Evolutionary conservation across 2,113 vertebrate species (phyloP), one percentile per base, ranked within the genome.

Genomic region (Isichthys henryi): DNA sequence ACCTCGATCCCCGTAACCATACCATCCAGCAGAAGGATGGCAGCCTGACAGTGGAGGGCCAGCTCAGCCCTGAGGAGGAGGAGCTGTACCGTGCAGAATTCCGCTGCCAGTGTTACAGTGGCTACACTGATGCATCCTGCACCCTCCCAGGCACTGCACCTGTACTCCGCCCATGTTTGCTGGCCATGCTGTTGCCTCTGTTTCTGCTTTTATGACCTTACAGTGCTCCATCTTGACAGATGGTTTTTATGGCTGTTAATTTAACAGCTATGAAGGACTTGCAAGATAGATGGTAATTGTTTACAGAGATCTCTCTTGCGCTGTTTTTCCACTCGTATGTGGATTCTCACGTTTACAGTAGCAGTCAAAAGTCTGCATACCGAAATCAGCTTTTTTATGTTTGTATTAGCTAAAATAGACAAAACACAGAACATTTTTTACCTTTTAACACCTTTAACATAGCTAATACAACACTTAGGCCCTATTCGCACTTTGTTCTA

Each of bases 41-140:
- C 27, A 87, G 35, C 35, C 89, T 94, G 11, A 94, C 93, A 43
- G 93, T 95, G 17, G 93, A 90, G 10, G 93, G 96, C 86, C 21
- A 66, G 62, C 83, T 95, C 2, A 91, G 93, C 27, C 82, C 86
- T 15, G 92, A 92, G 0, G 95, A 93, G 89, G 94, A 95, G 62
- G 88, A 92, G 46, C 77, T 93, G 85, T 91, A 96, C 5, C 89
- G 2, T 1, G 49, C 92, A 0, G 92, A 96, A 88, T 99, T 99
- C 94, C 93, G 91, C 85, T 99, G 98, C 92, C 97, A 94, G 70
- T 99, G 98, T 94, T 99, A 99, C 6, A 92, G 49, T 11, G 96
- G 96, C 66, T 98, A 97, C 97, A 90, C 19, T 1, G 96, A 95
- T 2, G 92, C 95, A 27, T 91, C 89, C 50, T 97, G 96, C 90